Percentiles rank a stretch among this genome's conserved stretches.
phyloP scores from a whole-genome alignment of 1,140 invertebrate genomes.

The Pissodes strobi region DNA sequence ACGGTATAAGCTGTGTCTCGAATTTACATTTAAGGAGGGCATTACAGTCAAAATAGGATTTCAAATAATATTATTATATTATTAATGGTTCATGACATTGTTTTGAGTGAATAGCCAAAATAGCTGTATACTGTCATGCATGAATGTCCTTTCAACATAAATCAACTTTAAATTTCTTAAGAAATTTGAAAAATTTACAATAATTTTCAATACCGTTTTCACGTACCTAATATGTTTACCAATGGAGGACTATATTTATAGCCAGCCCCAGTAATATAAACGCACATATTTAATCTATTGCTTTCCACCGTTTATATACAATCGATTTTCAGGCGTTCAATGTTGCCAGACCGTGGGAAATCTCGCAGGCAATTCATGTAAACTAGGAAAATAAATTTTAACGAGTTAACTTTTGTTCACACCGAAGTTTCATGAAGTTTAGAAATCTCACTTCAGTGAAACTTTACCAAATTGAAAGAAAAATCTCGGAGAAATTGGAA shows the following conservation, averaged over 20 bases:
- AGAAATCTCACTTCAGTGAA: background rate
- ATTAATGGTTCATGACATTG: too few species aligned
- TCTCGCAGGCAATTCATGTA: background rate
- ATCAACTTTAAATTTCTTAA: too few species aligned
- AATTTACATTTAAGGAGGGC: too few species aligned
- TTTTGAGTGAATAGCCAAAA: too few species aligned
- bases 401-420: constrained; percentile 10
- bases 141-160: too few species aligned
- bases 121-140: too few species aligned
- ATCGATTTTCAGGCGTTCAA: constrained; percentile 5
- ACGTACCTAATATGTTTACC: constrained; percentile 9
- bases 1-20: too few species aligned
- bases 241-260: constrained; percentile 1
- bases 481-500: too few species aligned
- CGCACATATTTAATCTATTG: constrained; percentile 12
- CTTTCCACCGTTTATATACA: constrained; percentile 5
- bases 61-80: too few species aligned
- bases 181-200: background rate
- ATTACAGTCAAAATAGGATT: too few species aligned
- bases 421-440: background rate
- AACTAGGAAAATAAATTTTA: background rate
- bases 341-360: constrained; percentile 10
- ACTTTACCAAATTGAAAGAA: too few species aligned
- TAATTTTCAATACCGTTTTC: constrained; percentile 3
- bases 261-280: background rate